Evolutionary conservation across 2,113 vertebrate genomes (phyloP), one percentile per base, ranked within the genome.

Genomic region (Mastomys natalensis): DNA sequence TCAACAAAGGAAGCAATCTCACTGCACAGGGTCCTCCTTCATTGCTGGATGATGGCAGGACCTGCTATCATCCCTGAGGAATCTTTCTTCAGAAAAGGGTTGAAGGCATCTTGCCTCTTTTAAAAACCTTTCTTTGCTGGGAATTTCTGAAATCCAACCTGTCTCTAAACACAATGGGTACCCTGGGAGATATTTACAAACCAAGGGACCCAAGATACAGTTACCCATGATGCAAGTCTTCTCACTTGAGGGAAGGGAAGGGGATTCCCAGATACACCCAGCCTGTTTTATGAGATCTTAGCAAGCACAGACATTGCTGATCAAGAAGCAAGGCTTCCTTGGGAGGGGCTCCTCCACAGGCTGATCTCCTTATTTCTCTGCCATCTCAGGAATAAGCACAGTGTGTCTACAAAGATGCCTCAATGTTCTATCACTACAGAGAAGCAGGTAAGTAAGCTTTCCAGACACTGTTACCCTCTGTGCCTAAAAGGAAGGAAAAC

Each of bases 341-440:
- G 37, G 17, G 29, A 45, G 72, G 26, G 16, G 48, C 4, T 5
- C 9, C 9, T 31, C 24, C 4, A 24, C 0, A 0, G 11, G 19
- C 45, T 53, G 66, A 8, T 48, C 22, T 6, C 8, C 7, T 29
- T 3, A 1, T 31, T 87, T 29, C 68, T 40, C n/a, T 24, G n/a
- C 6, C 12, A 15, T 2, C 55, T 78, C 24, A 40, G 16, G 45
- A 68, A 55, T 17, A 26, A 22, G 0, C 11, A 26, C 1, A 0
- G 8, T 0, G 37, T 37, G 81, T 43, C 60, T n/a, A 11, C 68
- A 51, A 37, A 66, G 70, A 43, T 7, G 8, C 48, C 9, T n/a
- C 22, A 21, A 68, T 5, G 4, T 34, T 34, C 45, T 4, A 7
- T 19, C 72, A 58, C 43, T 26, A 22, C 5, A 0, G 13, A 76